Conservation (phyloP, 2,113 vertebrate genomes). For the Pogonocichla stellata region DNA sequence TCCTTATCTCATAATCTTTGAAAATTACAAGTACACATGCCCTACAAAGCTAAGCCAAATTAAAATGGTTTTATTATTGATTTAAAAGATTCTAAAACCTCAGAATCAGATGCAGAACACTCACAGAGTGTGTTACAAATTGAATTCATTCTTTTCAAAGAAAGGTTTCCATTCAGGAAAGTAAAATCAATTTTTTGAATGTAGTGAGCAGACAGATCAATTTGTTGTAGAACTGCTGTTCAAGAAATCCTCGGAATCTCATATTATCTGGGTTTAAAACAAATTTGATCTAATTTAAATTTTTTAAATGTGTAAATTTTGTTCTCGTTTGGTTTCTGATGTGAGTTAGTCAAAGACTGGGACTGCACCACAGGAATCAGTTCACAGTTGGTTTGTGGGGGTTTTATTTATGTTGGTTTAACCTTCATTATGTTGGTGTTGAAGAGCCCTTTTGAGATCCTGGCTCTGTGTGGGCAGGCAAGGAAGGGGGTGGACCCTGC, state of each 20-base stretch:
- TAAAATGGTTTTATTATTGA: not conserved
- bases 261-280: not conserved
- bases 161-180: not conserved
- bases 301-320: not conserved
- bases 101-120: not conserved
- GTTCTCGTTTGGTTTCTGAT: not conserved
- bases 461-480: not conserved
- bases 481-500: not conserved
- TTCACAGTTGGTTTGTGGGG: not conserved
- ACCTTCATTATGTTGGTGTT: not conserved
- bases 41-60: not conserved
- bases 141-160: not conserved
- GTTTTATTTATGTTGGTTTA: not conserved
- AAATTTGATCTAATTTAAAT: not conserved
- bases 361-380: not conserved
- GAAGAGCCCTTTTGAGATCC: not conserved
- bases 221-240: not conserved
- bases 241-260: not conserved
- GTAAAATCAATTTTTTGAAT: not conserved
- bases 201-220: not conserved
- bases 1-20: not conserved
- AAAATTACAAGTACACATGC: not conserved
- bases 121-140: not conserved
- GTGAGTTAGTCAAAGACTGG: not conserved
- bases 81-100: not conserved